These are phyloP conservation scores for Drosophila mimetica DNA, from an alignment of 2,888 invertebrate genomes.

Conservation along the genomic window DNA sequence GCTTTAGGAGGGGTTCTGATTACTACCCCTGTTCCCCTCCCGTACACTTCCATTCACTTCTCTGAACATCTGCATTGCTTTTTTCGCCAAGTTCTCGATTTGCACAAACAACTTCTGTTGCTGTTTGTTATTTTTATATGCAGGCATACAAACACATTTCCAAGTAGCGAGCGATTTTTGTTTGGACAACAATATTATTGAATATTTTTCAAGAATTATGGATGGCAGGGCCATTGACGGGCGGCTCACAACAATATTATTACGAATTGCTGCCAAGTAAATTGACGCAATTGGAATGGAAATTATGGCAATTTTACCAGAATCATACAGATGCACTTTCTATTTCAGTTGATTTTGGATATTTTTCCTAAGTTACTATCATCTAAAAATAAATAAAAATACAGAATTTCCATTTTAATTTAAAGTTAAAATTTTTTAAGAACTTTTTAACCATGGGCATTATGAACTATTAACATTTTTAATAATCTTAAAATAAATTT, in stretches of 20 bases:
- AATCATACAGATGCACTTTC: not conserved
- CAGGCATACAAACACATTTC: slow-evolving; percentile 11
- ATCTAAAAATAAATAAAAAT: not conserved
- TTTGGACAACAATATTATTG: slow-evolving; percentile 33
- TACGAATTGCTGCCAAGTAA: slow-evolving; percentile 23
- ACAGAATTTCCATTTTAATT: not conserved
- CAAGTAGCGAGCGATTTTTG: slow-evolving; percentile 8
- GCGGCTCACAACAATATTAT: slow-evolving; percentile 20
- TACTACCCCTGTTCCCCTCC: not conserved
- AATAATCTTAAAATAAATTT: no score
- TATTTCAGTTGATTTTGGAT: no score
- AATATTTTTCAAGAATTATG: slow-evolving; percentile 38
- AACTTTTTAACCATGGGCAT: no score
- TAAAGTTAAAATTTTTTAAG: no score
- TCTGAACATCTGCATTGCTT: slow-evolving; percentile 14
- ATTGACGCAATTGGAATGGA: slow-evolving; percentile 19
- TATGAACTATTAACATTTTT: no score
- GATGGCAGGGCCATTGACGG: not conserved
- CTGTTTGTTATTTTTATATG: slow-evolving; percentile 27
- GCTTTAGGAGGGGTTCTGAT: not conserved
- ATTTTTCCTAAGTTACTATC: no score
- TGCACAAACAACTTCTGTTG: slow-evolving; percentile 26
- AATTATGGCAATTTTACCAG: not conserved
- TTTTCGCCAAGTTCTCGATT: slow-evolving; percentile 14
- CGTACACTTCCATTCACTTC: not conserved